Conservation (phyloP, 2,888 invertebrate genomes). For the Tortricodes alternella region DNA sequence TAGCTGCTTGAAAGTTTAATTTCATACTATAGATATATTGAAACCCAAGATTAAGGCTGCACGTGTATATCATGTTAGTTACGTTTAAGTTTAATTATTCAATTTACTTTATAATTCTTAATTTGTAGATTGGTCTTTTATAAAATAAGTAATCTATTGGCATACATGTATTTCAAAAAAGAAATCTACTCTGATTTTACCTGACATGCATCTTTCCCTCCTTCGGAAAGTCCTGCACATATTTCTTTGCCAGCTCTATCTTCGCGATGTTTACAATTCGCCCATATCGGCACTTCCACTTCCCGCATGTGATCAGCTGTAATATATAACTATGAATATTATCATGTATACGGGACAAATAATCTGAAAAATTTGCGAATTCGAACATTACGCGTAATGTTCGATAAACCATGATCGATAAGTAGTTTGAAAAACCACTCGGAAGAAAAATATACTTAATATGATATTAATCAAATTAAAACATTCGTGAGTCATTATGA, state of each 20-base stretch:
- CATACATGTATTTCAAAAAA: too few relatives aligned
- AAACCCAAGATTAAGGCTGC: too few relatives aligned
- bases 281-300: slow-evolving; percentile 88
- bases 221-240: slow-evolving; percentile 89
- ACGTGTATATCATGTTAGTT: too few relatives aligned
- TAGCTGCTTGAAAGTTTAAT: neutral
- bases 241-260: slow-evolving; percentile 87
- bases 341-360: slow-evolving; percentile 5
- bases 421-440: neutral
- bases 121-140: too few relatives aligned
- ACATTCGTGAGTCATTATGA: too few relatives aligned
- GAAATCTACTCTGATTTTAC: slow-evolving; percentile 47
- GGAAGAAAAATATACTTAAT: neutral
- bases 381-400: neutral
- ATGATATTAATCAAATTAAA: too few relatives aligned
- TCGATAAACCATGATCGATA: neutral
- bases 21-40: too few relatives aligned
- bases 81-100: too few relatives aligned
- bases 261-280: slow-evolving; percentile 84
- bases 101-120: too few relatives aligned
- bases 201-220: slow-evolving; percentile 92
- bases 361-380: slow-evolving; percentile 1
- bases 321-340: slow-evolving; percentile 35
- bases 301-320: slow-evolving; percentile 91
- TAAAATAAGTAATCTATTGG: too few relatives aligned